Evolutionary conservation across 2,797 vertebrate genomes (phyloP).

Genomic region (Tragelaphus eurycerus): DNA sequence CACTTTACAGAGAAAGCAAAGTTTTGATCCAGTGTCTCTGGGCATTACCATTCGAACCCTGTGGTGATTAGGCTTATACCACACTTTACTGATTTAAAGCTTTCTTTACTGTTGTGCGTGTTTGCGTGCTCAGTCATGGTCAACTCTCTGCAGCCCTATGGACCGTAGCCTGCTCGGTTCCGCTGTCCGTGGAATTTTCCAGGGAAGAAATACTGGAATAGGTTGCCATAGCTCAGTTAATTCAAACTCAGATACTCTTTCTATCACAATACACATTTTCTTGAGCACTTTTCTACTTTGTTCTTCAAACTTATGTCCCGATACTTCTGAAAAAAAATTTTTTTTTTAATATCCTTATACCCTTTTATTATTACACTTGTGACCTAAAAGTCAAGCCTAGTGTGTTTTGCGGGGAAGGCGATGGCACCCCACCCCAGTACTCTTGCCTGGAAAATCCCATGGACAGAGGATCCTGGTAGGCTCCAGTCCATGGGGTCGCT

Average conservation of each 20-base stretch:
- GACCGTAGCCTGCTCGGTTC: neutral
- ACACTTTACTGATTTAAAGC: neutral
- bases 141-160: neutral
- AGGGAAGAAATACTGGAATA: neutral
- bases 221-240: neutral
- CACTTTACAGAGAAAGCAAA: neutral
- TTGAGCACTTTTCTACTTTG: neutral
- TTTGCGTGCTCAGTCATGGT: neutral
- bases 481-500: too few relatives aligned
- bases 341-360: neutral
- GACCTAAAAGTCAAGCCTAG: neutral
- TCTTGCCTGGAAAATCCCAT: too few relatives aligned
- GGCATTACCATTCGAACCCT: neutral
- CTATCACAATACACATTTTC: neutral
- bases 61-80: neutral
- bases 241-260: neutral
- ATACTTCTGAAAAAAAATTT: neutral
- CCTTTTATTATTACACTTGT: conserved; percentile 27
- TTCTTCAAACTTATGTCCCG: neutral
- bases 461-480: too few relatives aligned
- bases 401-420: too few relatives aligned
- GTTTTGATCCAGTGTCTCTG: neutral
- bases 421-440: too few relatives aligned
- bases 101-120: neutral
- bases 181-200: neutral